Conservation (phyloP, 2,888 invertebrate species). For the Hirtodrosophila trivittata region DNA sequence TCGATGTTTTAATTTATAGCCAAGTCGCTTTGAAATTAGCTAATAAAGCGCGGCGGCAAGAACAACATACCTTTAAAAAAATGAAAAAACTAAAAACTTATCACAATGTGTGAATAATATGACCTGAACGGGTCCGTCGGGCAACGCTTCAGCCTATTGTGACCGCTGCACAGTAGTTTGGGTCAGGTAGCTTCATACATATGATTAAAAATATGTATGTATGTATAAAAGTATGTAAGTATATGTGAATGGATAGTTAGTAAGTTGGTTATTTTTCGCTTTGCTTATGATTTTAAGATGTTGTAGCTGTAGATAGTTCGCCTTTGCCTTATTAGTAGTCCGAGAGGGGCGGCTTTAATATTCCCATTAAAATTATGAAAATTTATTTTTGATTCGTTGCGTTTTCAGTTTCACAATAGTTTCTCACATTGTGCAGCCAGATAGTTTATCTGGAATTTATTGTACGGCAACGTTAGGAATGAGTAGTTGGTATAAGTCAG, state of each 20-base stretch:
- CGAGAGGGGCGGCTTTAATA: slow-evolving; percentile 72
- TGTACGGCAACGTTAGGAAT: slow-evolving; percentile 22
- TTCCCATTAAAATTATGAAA: slow-evolving; percentile 76
- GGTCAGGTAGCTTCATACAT: slow-evolving; percentile 46
- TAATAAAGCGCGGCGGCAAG: slow-evolving; percentile 58
- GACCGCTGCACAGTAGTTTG: slow-evolving; percentile 47
- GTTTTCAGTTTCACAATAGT: slow-evolving; percentile 24
- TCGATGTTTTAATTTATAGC: slow-evolving; percentile 75
- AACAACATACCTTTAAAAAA: slow-evolving; percentile 24
- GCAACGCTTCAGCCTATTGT: slow-evolving; percentile 27
- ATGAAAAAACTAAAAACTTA: slow-evolving; percentile 39
- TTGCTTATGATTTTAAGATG: too few species aligned
- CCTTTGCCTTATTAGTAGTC: slow-evolving; percentile 62
- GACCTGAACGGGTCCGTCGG: slow-evolving; percentile 68
- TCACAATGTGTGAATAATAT: slow-evolving; percentile 75
- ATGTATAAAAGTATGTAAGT: slow-evolving; percentile 6
- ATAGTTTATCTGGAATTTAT: slow-evolving; percentile 63
- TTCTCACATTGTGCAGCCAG: slow-evolving; percentile 44
- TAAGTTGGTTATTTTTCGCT: background rate
- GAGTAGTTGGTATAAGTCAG: background rate
- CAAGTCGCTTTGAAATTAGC: slow-evolving; percentile 77
- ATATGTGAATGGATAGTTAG: slow-evolving; percentile 8
- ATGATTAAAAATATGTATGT: slow-evolving; percentile 23
- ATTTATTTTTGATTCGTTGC: slow-evolving; percentile 53
- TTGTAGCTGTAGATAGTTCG: background rate